Evolutionary conservation across 1,140 invertebrate genomes (phyloP), one percentile per base, ranked within the genome.

Genomic region (Agrilus planipennis): DNA sequence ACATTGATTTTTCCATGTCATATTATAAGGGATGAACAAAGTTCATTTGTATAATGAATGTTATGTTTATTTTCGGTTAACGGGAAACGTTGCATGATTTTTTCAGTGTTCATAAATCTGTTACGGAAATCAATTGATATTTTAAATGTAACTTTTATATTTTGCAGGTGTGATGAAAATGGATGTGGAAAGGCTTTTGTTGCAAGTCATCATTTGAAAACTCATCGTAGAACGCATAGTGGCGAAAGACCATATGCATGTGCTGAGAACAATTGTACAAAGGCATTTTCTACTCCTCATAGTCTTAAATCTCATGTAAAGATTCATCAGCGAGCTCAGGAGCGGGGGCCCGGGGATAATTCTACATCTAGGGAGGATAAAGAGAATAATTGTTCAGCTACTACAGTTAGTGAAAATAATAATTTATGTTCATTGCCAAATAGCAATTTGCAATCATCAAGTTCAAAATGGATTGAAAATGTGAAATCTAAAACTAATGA

Each of bases 121-220:
- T 14, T 16, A 34, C 14, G 2, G 15, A 34, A 34, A 34, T 36
- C 3, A 18, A 18, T 25, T 25, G 22, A 25, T 25, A 11, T 6
- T 6, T 11, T 25, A 25, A 25, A n/a, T 45, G n/a, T 31, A 34
- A n/a, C 25, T 14, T 46, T 45, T 44, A 27, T 47, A 39, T 42
- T 45, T 63, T 59, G 39, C 58, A 86, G 84, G 59, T 92, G 89
- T 57, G 63, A 69, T 34, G 76, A 81, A 58, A 77, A 81, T 50
- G 85, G 84, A 16, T 94, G 90, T 60, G 82, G 80, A 18, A 93
- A 91, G 60, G 79, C 87, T 0, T 95, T 96, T 61, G 87, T 87
- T 5, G 89, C 88, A 12, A 90, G 86, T 30, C 90, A 94, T 69
- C 90, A 95, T 63, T 64, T 95, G 25, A 93, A 93, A 69, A 88